Conservation (phyloP, 30 jellyfish, hydroid and myxozoan species). For the Catostylus mosaicus region DNA sequence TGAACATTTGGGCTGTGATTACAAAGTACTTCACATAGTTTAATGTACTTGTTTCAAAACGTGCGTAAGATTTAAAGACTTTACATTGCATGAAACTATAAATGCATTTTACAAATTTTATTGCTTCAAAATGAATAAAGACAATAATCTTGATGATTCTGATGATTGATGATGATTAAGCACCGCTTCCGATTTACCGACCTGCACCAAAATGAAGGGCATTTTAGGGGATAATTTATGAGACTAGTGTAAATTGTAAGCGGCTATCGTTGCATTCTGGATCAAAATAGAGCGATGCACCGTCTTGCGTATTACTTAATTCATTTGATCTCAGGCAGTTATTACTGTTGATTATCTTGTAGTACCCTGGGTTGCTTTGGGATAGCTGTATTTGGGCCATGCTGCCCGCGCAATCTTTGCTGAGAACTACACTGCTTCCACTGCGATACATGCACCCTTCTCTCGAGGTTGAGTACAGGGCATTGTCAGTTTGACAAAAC, state of each 20-base stretch:
- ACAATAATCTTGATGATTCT: no score
- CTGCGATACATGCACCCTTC: not conserved
- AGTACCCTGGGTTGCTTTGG: not conserved
- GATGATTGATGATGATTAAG: no score
- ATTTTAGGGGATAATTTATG: no score
- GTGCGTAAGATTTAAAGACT: no score
- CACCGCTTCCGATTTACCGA: no score
- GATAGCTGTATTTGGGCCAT: not conserved
- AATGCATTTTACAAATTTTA: no score
- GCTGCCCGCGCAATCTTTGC: not conserved
- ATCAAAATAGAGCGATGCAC: not conserved
- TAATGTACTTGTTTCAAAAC: no score
- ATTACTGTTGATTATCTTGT: not conserved
- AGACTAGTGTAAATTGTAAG: not conserved
- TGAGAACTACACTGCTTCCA: not conserved
- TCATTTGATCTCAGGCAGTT: not conserved
- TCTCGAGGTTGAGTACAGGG: not conserved
- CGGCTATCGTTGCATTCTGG: slow-evolving; percentile 15
- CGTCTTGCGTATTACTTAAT: not conserved
- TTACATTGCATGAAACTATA: no score
- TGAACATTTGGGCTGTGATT: no score
- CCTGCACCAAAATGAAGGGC: no score
- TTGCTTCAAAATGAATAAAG: no score
- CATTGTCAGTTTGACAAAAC: not conserved
- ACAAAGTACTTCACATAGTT: no score